A percentile compares a stretch with the other conserved stretches of the same genome.
Evolutionary conservation across 2,888 invertebrate species (phyloP).

Genomic region (Eumerus sabulonum): DNA sequence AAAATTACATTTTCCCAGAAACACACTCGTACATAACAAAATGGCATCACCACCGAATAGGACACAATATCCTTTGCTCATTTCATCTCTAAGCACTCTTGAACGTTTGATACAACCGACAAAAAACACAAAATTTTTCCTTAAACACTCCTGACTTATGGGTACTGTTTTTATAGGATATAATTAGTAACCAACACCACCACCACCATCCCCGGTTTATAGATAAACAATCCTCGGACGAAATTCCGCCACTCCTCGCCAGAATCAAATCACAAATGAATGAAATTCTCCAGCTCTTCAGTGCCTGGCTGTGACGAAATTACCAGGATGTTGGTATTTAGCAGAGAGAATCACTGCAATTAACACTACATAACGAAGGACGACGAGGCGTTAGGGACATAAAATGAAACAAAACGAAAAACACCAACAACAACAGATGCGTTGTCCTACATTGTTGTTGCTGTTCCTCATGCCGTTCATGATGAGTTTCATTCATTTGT

Average conservation of each 20-base stretch:
- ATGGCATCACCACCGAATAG: slow-evolving; percentile 42
- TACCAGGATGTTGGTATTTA: slow-evolving; percentile 69
- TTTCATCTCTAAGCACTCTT: no score
- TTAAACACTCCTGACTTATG: no score
- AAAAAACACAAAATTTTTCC: no score
- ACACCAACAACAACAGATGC: slow-evolving; percentile 24
- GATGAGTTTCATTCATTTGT: slow-evolving; percentile 66
- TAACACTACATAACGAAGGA: slow-evolving; percentile 69
- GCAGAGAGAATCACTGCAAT: slow-evolving; percentile 69
- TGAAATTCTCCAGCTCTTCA: slow-evolving; percentile 61
- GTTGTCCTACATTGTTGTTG: slow-evolving; percentile 55
- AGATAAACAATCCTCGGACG: background rate
- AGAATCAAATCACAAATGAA: slow-evolving; percentile 68
- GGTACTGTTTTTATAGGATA: slow-evolving; percentile 13
- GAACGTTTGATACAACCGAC: no score
- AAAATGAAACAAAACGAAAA: no score
- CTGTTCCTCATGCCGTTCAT: slow-evolving; percentile 33
- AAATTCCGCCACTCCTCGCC: slow-evolving; percentile 55
- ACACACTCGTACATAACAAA: slow-evolving; percentile 34
- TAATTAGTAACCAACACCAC: background rate
- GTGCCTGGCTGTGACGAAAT: slow-evolving; percentile 48
- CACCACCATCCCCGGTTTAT: background rate
- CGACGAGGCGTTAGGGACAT: slow-evolving; percentile 2
- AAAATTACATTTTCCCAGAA: slow-evolving; percentile 63
- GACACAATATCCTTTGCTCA: slow-evolving; percentile 45